A percentile compares a stretch with the other conserved stretches of the same genome.
These are phyloP conservation scores for Dipodomys stephensi DNA, from an alignment of 2,113 vertebrate species.

Conservation along the genomic window DNA sequence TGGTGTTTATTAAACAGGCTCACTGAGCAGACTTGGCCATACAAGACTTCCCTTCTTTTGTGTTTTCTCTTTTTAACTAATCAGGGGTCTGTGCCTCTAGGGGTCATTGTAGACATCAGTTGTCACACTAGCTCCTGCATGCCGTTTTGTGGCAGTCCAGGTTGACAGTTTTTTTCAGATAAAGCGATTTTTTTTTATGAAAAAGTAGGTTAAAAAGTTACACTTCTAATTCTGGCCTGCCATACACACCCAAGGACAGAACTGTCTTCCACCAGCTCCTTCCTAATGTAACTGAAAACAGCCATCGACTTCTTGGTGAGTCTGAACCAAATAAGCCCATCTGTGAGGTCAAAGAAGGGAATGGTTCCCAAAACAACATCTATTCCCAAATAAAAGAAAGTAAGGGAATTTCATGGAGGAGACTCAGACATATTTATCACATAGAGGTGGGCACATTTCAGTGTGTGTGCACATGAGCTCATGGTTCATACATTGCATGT, in stretches of 20 bases:
- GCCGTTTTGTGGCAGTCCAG: neutral
- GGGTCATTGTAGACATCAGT: neutral
- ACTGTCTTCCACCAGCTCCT: neutral
- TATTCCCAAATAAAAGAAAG: neutral
- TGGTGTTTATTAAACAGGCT: neutral
- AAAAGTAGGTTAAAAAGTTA: neutral
- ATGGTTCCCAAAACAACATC: no score
- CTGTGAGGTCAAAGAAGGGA: neutral
- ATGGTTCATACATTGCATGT: neutral
- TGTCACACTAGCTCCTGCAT: neutral
- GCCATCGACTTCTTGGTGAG: neutral
- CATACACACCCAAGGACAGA: neutral
- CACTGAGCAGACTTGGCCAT: neutral
- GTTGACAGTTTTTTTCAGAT: neutral
- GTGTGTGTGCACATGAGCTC: neutral
- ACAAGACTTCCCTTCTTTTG: neutral
- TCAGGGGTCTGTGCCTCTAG: neutral
- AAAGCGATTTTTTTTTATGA: conserved; percentile 2
- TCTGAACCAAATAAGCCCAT: neutral
- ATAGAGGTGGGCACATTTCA: neutral
- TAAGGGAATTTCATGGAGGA: neutral
- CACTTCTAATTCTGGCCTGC: neutral
- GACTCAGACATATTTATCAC: neutral
- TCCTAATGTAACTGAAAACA: neutral
- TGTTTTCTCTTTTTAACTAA: neutral